A percentile compares a stretch with the other conserved stretches of the same genome.
These are phyloP conservation scores for Lamproptera curius DNA, from an alignment of 2,888 invertebrate species.

Conservation along the genomic window DNA sequence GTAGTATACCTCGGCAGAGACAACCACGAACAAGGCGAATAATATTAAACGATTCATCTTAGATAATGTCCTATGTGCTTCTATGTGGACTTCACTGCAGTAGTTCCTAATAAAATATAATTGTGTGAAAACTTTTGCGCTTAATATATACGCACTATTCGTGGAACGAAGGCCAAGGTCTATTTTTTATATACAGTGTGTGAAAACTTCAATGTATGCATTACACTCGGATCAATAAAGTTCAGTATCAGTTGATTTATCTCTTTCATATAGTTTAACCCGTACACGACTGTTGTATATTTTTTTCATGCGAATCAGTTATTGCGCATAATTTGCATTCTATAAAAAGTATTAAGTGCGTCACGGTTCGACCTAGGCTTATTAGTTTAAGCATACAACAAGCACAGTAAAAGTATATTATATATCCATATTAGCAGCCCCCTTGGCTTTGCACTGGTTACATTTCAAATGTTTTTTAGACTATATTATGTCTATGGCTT, in stretches of 20 bases:
- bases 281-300: too few species aligned
- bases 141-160: slow-evolving; percentile 10
- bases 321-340: too few species aligned
- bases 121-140: slow-evolving; percentile 6
- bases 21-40: not conserved
- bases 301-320: too few species aligned
- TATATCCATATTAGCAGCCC: too few species aligned
- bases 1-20: slow-evolving; percentile 32
- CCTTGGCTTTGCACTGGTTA: too few species aligned
- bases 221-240: not conserved
- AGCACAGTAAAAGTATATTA: too few species aligned
- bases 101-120: not conserved
- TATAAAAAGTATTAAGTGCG: too few species aligned
- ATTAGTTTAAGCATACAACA: too few species aligned
- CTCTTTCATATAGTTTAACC: too few species aligned
- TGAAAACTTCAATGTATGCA: not conserved
- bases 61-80: not conserved
- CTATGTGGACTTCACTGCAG: not conserved
- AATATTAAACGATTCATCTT: slow-evolving; percentile 1
- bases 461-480: too few species aligned
- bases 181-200: not conserved
- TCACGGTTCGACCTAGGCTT: too few species aligned
- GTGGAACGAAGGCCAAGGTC: slow-evolving; percentile 1
- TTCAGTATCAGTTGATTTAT: not conserved
- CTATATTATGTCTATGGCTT: too few species aligned